Percentiles rank a stretch among this genome's conserved stretches.
phyloP scores from a whole-genome alignment of 2,888 invertebrate species.

The Synergus umbraculus region DNA sequence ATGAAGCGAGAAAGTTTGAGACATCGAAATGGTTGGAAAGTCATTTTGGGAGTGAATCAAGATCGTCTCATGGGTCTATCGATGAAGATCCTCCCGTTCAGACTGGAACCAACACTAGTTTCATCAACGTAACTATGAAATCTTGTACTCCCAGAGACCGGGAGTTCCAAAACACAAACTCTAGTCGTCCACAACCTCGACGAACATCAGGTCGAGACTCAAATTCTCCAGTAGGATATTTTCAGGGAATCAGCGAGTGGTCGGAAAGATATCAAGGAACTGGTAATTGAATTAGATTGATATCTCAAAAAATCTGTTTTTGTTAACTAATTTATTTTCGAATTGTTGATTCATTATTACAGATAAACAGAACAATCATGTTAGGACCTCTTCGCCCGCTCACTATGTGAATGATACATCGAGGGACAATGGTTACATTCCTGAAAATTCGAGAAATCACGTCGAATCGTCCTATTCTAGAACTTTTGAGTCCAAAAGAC shows the following conservation, averaged over 20 bases:
- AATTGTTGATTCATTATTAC: constrained; percentile 4
- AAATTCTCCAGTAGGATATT: constrained; percentile 78
- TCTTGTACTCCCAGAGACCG: constrained; percentile 74
- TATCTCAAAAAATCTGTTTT: neutral
- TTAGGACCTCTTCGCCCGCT: constrained; percentile 62
- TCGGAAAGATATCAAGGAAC: constrained; percentile 80
- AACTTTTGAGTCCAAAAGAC: constrained; percentile 58
- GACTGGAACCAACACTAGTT: constrained; percentile 83
- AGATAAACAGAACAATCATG: constrained; percentile 61
- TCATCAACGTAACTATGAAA: constrained; percentile 88
- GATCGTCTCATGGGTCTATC: constrained; percentile 86
- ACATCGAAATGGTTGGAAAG: constrained; percentile 95
- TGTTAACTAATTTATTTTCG: neutral
- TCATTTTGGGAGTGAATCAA: constrained; percentile 92
- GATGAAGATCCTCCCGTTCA: constrained; percentile 82
- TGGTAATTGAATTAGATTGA: constrained; percentile 52
- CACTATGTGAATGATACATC: constrained; percentile 60
- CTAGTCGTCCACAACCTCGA: constrained; percentile 71
- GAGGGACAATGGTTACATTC: constrained; percentile 46
- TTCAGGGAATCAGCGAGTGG: constrained; percentile 90
- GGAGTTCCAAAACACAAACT: constrained; percentile 49
- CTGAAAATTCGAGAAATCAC: constrained; percentile 60
- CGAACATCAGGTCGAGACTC: constrained; percentile 63
- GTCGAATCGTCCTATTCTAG: constrained; percentile 66
- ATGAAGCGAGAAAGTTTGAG: constrained; percentile 92